A percentile compares a stretch with the other conserved stretches of the same genome.
Evolutionary conservation across 2,113 vertebrate species (phyloP).

Genomic region (Ailurus styani): DNA sequence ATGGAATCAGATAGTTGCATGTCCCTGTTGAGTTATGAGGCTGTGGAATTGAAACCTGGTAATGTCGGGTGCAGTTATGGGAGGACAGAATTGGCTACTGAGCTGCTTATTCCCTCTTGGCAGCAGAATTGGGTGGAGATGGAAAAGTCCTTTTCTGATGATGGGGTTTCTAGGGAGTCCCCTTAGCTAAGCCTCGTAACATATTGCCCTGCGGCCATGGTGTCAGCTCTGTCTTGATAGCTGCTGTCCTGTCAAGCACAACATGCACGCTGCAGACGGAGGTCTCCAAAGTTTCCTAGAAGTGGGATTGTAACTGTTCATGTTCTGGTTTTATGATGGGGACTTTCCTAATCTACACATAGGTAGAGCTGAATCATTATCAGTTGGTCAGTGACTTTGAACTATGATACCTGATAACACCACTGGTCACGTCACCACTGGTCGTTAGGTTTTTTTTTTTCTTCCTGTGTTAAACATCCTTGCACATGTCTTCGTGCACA

Average conservation of each 20-base stretch:
- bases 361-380: background rate
- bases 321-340: background rate
- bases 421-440: too few species aligned
- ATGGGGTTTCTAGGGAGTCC: background rate
- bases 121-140: background rate
- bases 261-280: rapidly evolving
- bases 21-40: background rate
- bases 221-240: background rate
- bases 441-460: background rate
- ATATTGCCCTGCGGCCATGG: rapidly evolving
- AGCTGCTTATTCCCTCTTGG: background rate
- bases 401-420: too few species aligned
- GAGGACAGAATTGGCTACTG: background rate
- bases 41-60: background rate
- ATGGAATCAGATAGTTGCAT: background rate
- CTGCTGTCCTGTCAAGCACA: background rate
- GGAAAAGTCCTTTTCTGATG: background rate
- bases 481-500: background rate
- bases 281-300: background rate
- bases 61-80: too few species aligned
- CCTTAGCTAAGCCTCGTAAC: rapidly evolving
- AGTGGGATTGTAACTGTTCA: background rate
- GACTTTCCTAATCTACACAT: background rate
- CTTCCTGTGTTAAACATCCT: background rate
- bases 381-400: background rate